Evolutionary conservation across 2,888 invertebrate species (phyloP), one percentile per base, ranked within the genome.

Genomic region (Pimpla rufipes): DNA sequence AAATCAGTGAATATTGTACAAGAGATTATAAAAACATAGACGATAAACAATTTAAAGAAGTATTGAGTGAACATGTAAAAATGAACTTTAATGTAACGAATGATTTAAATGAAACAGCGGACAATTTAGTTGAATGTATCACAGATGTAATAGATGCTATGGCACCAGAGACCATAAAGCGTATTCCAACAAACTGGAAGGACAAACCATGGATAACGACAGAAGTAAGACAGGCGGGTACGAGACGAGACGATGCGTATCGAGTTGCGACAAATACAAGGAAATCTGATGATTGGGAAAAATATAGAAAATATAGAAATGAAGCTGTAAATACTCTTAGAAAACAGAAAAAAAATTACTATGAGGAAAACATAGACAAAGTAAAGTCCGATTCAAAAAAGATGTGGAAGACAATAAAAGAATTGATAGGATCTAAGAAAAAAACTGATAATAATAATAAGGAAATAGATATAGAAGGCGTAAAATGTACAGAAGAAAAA

Each of bases 321-420:
- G 45, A 23, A 35, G 50, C 67, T 5, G 75, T 80, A 13, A 11
- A 11, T 21, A n/a, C 21, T 23, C 57, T 74, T 5, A 64, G 47
- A 16, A 64, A 77, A 40, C 18, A 13, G 2, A 80, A 75, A 75
- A 57, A 45, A 47, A 13, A 47, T 1, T 77, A 62, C 13, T 62
- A 66, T 50, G 71, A 64, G 18, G 52, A 68, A 8, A 55, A 70
- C n/a, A 76, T 70, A n/a, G 81, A 81, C 21, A 18, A 16, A 7
- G 37, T 18, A 11, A 23, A 42, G 42, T 40, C 47, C 0, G 23
- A 71, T 21, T 18, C 76, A 7, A 77, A 16, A 11, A 81, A 62
- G 37, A 64, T 81, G 71, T 81, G 71, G 77, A 71, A 16, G 10
- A 70, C 47, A 21, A 7, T 77, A 10, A 81, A 81, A 77, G 11